These are phyloP conservation scores for Anarhynchus alexandrinus DNA, from an alignment of 2,113 vertebrate genomes.

Conservation along the genomic window DNA sequence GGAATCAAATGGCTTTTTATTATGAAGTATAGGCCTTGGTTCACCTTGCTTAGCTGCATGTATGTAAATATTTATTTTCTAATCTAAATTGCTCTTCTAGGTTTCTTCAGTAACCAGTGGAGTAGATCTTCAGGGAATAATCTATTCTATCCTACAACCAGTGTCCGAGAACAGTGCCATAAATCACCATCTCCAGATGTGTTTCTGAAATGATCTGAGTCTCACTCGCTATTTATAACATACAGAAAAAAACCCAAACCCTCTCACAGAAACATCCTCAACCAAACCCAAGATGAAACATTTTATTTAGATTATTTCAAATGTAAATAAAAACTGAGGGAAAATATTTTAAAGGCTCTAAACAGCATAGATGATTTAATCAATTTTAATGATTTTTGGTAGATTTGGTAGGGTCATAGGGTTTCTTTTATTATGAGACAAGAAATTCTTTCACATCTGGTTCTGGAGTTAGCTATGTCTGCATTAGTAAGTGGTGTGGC, in stretches of 20 bases:
- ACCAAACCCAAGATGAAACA: not conserved
- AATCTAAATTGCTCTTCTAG: not conserved
- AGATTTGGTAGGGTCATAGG: not conserved
- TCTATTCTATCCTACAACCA: not conserved
- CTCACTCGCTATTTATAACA: not conserved
- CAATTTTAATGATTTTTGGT: not conserved
- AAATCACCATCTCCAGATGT: not conserved
- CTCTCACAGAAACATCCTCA: not conserved
- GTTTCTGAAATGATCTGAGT: not conserved
- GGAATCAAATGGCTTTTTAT: not conserved
- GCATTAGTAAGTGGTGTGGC: not conserved
- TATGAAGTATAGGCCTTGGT: not conserved
- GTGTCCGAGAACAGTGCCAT: not conserved
- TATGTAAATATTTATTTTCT: not conserved
- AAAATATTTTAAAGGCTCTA: not conserved
- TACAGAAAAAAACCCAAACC: accelerated
- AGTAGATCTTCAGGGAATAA: not conserved
- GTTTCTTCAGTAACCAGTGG: not conserved
- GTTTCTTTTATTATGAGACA: not conserved
- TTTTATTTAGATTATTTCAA: not conserved
- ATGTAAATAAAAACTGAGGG: not conserved
- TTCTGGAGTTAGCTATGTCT: not conserved
- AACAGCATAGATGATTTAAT: not conserved
- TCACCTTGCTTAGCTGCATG: not conserved
- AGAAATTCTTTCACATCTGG: not conserved